Percentiles rank a stretch among this genome's conserved stretches.
phyloP scores from a whole-genome alignment of 1,140 invertebrate species.

The Gonatopus flavifemur region DNA sequence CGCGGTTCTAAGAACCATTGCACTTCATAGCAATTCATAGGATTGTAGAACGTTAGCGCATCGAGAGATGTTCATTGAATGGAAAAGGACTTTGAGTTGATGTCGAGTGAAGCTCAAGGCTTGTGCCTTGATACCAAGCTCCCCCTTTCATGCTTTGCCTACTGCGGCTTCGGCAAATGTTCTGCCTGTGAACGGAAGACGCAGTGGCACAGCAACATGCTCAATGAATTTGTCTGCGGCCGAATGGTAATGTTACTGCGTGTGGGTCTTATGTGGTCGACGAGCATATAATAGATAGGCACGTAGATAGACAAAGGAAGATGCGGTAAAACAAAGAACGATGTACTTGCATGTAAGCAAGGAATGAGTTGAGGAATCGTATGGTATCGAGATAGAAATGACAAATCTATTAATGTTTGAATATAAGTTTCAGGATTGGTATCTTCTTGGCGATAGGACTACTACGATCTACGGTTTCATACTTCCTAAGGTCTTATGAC shows the following conservation, averaged over 20 bases:
- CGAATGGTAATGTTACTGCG: slow-evolving; percentile 48
- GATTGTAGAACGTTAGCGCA: too few species aligned
- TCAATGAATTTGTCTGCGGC: slow-evolving; percentile 52
- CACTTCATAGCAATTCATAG: too few species aligned
- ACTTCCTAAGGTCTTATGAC: too few species aligned
- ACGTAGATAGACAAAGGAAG: not conserved
- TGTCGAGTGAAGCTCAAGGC: not conserved
- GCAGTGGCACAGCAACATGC: slow-evolving; percentile 36
- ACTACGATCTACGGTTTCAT: too few species aligned
- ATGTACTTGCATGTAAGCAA: not conserved
- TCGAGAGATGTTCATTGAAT: not conserved
- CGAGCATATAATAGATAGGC: not conserved
- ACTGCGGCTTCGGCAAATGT: slow-evolving; percentile 35
- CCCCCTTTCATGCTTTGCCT: too few species aligned
- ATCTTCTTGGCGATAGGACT: too few species aligned
- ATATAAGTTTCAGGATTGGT: too few species aligned
- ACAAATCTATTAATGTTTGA: too few species aligned
- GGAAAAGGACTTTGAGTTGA: not conserved
- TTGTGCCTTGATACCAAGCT: too few species aligned
- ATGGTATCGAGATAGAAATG: not conserved
- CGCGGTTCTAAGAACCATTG: too few species aligned
- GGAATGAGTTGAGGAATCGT: too few species aligned
- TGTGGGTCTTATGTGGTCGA: slow-evolving; percentile 42
- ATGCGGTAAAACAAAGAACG: not conserved
- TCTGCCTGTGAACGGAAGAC: slow-evolving; percentile 51